Percentiles rank a stretch among this genome's conserved stretches.
These are phyloP conservation scores for Bergia puertoricense DNA, from an alignment of 92 coral and sea anemone species.

Conservation along the genomic window DNA sequence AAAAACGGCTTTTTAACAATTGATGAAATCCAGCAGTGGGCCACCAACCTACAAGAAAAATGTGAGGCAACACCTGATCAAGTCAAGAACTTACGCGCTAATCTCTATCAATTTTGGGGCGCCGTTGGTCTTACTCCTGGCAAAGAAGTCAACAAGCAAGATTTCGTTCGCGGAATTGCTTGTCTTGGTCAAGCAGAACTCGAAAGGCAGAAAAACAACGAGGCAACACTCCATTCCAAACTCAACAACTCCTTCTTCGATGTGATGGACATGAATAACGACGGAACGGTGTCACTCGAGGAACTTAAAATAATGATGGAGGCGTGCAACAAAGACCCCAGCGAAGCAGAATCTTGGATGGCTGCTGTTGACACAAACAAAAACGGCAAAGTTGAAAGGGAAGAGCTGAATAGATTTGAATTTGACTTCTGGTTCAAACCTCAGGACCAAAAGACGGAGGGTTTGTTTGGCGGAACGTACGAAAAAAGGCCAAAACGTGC, in stretches of 20 bases:
- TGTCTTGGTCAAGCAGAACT: constrained; percentile 66
- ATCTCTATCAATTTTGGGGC: constrained; percentile 62
- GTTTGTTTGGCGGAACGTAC: constrained; percentile 45
- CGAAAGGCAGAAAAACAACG: constrained; percentile 45
- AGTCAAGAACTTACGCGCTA: constrained; percentile 38
- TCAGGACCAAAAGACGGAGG: constrained; percentile 43
- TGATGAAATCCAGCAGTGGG: constrained; percentile 67
- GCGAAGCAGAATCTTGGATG: constrained; percentile 66
- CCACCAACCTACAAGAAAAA: constrained; percentile 54
- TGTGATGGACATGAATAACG: constrained; percentile 67
- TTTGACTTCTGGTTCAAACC: constrained; percentile 82
- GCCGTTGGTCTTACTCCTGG: constrained; percentile 71
- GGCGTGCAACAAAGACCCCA: constrained; percentile 65
- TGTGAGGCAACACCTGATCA: constrained; percentile 61
- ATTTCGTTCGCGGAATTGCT: constrained; percentile 61
- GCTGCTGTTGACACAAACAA: constrained; percentile 68
- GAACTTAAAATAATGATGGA: constrained; percentile 68
- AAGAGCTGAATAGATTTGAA: constrained; percentile 58
- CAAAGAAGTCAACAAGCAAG: constrained; percentile 50
- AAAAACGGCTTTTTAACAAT: constrained; percentile 58
- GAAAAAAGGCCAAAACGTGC: constrained; percentile 11
- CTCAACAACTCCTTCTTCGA: constrained; percentile 72
- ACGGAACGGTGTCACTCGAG: constrained; percentile 60
- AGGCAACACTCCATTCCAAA: constrained; percentile 55
- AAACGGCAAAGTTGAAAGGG: constrained; percentile 68